A percentile compares a stretch with the other conserved stretches of the same genome.
phyloP scores from a whole-genome alignment of 2,113 vertebrate genomes.

The Tauraco erythrolophus region DNA sequence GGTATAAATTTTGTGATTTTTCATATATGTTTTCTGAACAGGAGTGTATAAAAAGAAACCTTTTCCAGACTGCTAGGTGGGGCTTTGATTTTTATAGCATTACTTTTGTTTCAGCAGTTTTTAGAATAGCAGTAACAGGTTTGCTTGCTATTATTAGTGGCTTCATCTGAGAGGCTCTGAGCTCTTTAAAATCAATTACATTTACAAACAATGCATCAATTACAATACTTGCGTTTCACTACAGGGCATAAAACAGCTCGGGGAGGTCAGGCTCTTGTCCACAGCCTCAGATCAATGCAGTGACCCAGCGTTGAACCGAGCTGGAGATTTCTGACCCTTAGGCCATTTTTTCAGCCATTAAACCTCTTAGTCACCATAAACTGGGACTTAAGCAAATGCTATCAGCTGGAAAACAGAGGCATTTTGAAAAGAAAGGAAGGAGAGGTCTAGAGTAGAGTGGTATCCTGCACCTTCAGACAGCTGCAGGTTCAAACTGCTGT shows the following conservation, averaged over 20 bases:
- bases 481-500: background rate
- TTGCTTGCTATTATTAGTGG: background rate
- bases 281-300: background rate
- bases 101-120: background rate
- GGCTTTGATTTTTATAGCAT: background rate
- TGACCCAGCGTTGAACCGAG: background rate
- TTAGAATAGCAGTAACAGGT: background rate
- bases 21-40: background rate
- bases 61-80: background rate
- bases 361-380: background rate
- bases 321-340: background rate
- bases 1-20: background rate
- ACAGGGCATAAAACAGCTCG: background rate
- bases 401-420: background rate
- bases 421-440: background rate
- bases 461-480: background rate
- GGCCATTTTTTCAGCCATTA: background rate
- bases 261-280: background rate
- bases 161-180: background rate
- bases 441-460: accelerated
- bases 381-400: background rate
- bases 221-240: background rate
- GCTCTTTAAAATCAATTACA: conserved; percentile 16
- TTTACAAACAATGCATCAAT: background rate
- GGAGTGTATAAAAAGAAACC: background rate